Evolutionary conservation across 2,113 vertebrate species (phyloP), one percentile per base, ranked within the genome.

Genomic region (Pongo pygmaeus): DNA sequence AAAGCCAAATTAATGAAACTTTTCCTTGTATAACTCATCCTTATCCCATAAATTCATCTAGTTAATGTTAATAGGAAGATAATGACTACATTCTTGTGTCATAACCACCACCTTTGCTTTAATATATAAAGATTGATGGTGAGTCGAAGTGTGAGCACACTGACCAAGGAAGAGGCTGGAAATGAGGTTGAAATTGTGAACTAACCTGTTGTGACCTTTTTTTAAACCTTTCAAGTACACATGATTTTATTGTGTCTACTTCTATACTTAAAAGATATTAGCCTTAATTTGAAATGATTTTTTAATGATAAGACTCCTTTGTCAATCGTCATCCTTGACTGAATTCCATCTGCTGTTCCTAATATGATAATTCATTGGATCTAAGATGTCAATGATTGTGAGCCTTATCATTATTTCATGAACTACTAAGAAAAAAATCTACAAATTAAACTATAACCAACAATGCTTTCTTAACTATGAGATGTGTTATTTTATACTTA

Each of bases 1-100:
- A 94, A 92, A 95, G 64, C 18, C 38, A 94, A 94, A 94, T 94
- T 91, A 92, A 55, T 89, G 85, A 93, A 85, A 84, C 10, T 78
- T 14, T 81, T 79, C 61, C 78, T 78, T 91, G 18, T 59, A 69
- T 52, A 88, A 40, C 32, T 96, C 35, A 69, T 67, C 35, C 20
- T 95, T 95, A 75, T 38, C n/a, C 48, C 52, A 85, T 80, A 85
- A 91, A 94, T 69, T 91, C 59, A 89, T 94, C 92, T 77, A 22
- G 78, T 67, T 89, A 93, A 80, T 96, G 52, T 30, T 94, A 93
- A 95, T 52, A 35, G 46, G 6, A 96, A 96, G 52, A 91, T 89
- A 94, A 94, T 91, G 87, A 46, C 72, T 81, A 30, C 11, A 52
- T 91, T 88, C 52, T 72, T 80, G 4, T 86, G 20, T 55, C 23